Base-by-base conservation (phyloP, 1,140 invertebrate genomes). In the Drosophila kepulauana region DNA sequence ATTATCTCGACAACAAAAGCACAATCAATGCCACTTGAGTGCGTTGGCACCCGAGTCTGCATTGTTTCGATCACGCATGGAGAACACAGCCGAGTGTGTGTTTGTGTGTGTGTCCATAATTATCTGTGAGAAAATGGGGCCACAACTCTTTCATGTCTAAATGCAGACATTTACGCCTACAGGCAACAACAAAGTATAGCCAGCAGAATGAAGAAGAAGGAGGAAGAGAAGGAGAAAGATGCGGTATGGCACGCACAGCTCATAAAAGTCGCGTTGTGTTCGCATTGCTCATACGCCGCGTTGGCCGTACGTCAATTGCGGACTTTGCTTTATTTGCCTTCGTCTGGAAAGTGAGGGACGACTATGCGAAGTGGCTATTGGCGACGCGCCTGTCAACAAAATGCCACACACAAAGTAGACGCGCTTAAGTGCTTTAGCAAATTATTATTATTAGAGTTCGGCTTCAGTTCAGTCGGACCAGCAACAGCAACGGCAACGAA, bases 371-470 rank as follows among this genome's bases (percentile, higher is more conserved):
- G 6, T 30, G 16, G 10, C 38, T 28, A 64, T 43, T 64, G 62
- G 49, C 49, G 48, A 49, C 59, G 59, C 38, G 43, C 30, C 73
- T 75, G 67, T 75, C 67, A 75, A 75, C 74, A 62, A 73, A 76
- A 72, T 72, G 67, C 49, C 52, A 62, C 62, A 62, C 62, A 78
- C 85, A 81, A 79, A 81, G 81, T 89, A 84, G 85, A 85, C 75
- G 78, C 71, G 85, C 86, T 89, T 90, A 89, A 89, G 86, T 90
- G 85, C 81, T 89, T 90, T 79, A 75, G 85, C 85, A 89, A 89
- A 89, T 89, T 89, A 89, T 89, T 89, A 90, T 89, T 84, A 88
- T 88, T 76, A 77, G 77, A 79, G 56, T 73, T 67, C 28, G 51
- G 58, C 35, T 38, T 10, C 35, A 25, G 20, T 25, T 25, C 16